Evolutionary conservation across 37 sponge, comb jelly and placozoan species (phyloP), one percentile per base, ranked within the genome.

Genomic region (Theonella swinhoei): DNA sequence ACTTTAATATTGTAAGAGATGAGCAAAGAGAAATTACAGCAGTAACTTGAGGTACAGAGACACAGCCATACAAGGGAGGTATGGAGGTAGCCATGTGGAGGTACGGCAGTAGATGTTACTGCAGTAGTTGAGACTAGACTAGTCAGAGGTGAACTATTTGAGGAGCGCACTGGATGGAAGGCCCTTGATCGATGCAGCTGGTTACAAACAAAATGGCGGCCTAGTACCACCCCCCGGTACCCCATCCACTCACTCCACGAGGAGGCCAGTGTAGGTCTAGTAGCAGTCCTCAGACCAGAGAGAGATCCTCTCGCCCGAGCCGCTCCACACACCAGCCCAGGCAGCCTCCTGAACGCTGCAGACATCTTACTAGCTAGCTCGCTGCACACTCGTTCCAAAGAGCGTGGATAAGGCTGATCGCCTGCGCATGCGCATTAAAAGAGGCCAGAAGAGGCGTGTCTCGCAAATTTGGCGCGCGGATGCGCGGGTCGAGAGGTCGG

Each of bases 181-280:
- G n/a, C n/a, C n/a, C n/a, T n/a, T n/a, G n/a, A n/a, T n/a, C n/a
- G 54, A 17, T 47, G 54, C 71, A 70, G 38, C 28, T 31, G 32
- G 26, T 17, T 23, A 26, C 60, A 4, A 20, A 64, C 35, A 77
- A 62, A 66, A 65, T 36, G 39, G 43, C 68, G 26, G 23, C 68
- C 29, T 26, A 7, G 58, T 1, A 19, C 67, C 42, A n/a, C 37
- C 28, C 28, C 30, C 60, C 25, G 8, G 14, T 30, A 4, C 65
- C 22, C 22, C 35, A 22, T 62, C 4, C 39, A 59, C 87, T 87
- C 54, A 87, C 87, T 36, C 80, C 80, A 87, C 3, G 80, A 65
- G 3, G 80, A 39, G 37, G 35, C 35, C 9, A 79, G 42, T 2
- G 80, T 11, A n/a, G 74, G 3, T 65, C 37, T 79, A n/a, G 73